Percentiles rank a stretch among this genome's conserved stretches.
phyloP scores from a whole-genome alignment of 2,888 invertebrate genomes.

The Drosophila mimetica region DNA sequence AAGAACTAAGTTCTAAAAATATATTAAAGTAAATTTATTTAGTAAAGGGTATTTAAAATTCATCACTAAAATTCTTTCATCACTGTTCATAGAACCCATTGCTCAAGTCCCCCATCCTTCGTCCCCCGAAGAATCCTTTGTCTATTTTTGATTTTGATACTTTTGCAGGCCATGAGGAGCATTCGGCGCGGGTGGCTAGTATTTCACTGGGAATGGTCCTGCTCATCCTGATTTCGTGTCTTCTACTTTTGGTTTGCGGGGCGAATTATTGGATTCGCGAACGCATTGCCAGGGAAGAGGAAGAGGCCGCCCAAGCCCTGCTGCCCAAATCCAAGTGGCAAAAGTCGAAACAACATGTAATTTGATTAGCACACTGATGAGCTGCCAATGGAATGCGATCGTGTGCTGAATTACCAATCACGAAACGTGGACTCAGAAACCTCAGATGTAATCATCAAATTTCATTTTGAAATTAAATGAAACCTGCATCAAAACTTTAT shows the following conservation, averaged over 20 bases:
- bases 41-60: not conserved
- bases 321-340: slow-evolving; percentile 55
- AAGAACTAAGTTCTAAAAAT: not conserved
- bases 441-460: slow-evolving; percentile 21
- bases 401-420: slow-evolving; percentile 26
- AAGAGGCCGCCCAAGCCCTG: slow-evolving; percentile 67
- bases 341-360: slow-evolving; percentile 46
- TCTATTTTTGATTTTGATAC: slow-evolving; percentile 35
- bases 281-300: slow-evolving; percentile 82
- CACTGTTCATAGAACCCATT: not conserved
- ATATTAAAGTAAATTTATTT: not conserved
- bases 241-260: slow-evolving; percentile 89
- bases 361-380: slow-evolving; percentile 64
- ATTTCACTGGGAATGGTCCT: slow-evolving; percentile 91
- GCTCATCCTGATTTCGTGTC: slow-evolving; percentile 90
- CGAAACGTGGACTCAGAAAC: not conserved
- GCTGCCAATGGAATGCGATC: slow-evolving; percentile 39
- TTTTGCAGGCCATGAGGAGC: slow-evolving; percentile 90
- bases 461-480: slow-evolving; percentile 13
- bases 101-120: not conserved
- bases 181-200: slow-evolving; percentile 90
- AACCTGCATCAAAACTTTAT: slow-evolving; percentile 10
- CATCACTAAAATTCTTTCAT: not conserved
- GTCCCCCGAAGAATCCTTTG: not conserved
- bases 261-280: slow-evolving; percentile 87